Base-by-base conservation (phyloP, 2,113 vertebrate species). In the Colinus virginianus region DNA sequence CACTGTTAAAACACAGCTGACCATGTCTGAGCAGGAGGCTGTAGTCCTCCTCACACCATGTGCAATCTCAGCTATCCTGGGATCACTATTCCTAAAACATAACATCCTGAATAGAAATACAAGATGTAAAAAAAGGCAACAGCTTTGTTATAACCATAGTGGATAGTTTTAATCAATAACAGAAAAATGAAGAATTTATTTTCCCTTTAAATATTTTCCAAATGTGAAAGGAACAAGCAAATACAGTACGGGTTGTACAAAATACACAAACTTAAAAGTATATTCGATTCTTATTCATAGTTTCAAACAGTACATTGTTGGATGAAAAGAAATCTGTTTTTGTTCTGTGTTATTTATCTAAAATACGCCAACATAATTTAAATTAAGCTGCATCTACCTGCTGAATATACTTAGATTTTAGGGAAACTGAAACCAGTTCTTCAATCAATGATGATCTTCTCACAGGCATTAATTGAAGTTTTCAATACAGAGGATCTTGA, bases 311-410 rank as follows among this genome's bases (percentile, higher is more conserved):
- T 15, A 38, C 16, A 38, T 21, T 11, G n/a, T 9, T 88, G 49
- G 30, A 20, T 43, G 59, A 53, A 58, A 87, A 42, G 9, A 88
- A 86, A 83, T 61, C 40, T 23, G 40, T 5, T 26, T 67, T 49
- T 49, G 14, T 42, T 40, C 49, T n/a, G 15, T 7, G 7, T 32
- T 43, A 68, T 23, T 48, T 21, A 68, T 34, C 40, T 89, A 84
- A 93, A 91, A 84, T 51, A 76, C 15, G 16, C 32, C 85, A 79
- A 72, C 51, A 43, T 25, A 9, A 80, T 83, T 77, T 72, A 72
- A 95, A 69, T 58, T 22, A 72, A 59, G 55, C 28, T 61, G 48
- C 40, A 56, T 34, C 67, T 70, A 34, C 40, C 61, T 58, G 45
- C 26, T 69, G 16, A 70, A 78, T 81, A 69, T 76, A 89, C 66